A percentile compares a stretch with the other conserved stretches of the same genome.
These are phyloP conservation scores for Phalacrocorax pelagicus DNA, from an alignment of 2,113 vertebrate species.

Conservation along the genomic window DNA sequence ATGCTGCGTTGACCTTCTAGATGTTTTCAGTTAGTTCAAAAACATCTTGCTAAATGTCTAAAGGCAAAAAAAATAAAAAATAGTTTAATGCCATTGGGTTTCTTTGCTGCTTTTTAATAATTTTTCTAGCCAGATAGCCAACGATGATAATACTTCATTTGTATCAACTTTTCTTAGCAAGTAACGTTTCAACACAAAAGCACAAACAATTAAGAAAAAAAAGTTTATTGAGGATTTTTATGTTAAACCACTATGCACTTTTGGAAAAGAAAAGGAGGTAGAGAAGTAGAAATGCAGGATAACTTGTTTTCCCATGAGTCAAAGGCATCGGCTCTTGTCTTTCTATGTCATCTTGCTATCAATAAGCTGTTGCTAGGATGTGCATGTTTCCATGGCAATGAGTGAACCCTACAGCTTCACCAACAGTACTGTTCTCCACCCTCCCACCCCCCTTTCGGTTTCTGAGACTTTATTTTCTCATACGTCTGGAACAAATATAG, in stretches of 20 bases:
- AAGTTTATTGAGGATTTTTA: neutral
- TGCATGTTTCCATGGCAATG: constrained; percentile 64
- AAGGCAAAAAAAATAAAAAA: neutral
- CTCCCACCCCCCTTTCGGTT: neutral
- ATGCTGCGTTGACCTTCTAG: neutral
- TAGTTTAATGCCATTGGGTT: neutral
- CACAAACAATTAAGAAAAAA: neutral
- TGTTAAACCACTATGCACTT: neutral
- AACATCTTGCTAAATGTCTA: neutral
- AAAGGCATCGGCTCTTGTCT: constrained; percentile 45
- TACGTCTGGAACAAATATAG: neutral
- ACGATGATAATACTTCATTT: neutral
- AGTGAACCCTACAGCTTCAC: constrained; percentile 47
- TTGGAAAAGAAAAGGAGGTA: neutral
- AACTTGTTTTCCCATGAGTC: neutral
- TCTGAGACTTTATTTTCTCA: neutral
- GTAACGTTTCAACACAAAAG: neutral
- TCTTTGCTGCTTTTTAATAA: neutral
- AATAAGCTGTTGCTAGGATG: constrained; percentile 71
- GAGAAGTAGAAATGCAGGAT: neutral
- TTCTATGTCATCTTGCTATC: constrained; percentile 53
- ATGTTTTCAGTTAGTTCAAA: neutral
- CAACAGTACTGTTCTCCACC: neutral
- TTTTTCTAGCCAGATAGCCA: neutral
- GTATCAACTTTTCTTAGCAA: neutral